Evolutionary conservation across 2,797 vertebrate species (phyloP).

Genomic region (Centroberyx gerrardi): DNA sequence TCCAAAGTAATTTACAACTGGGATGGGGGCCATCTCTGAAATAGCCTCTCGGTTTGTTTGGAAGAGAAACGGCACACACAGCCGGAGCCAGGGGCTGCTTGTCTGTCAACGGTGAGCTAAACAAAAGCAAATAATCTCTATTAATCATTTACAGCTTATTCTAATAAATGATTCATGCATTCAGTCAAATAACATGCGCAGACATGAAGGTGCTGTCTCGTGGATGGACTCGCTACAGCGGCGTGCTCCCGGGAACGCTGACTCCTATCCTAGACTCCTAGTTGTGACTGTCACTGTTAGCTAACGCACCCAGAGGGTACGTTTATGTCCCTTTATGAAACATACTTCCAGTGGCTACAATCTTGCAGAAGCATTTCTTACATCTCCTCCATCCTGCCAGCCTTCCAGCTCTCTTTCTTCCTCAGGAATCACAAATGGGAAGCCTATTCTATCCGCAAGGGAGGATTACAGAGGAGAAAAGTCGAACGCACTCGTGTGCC

Average conservation of each 20-base stretch:
- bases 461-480: slow-evolving; percentile 51
- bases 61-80: slow-evolving; percentile 48
- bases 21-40: slow-evolving; percentile 71
- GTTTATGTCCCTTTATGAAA: slow-evolving; percentile 47
- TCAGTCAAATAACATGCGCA: slow-evolving; percentile 35
- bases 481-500: slow-evolving; percentile 46
- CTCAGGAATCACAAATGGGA: slow-evolving; percentile 43
- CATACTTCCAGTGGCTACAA: slow-evolving; percentile 43
- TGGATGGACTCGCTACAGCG: slow-evolving; percentile 11
- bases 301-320: slow-evolving; percentile 51
- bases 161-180: slow-evolving; percentile 46
- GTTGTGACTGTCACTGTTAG: slow-evolving; percentile 20
- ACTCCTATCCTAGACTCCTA: neutral
- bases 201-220: slow-evolving; percentile 40
- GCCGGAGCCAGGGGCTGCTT: slow-evolving; percentile 59
- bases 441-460: slow-evolving; percentile 52
- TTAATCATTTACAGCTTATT: slow-evolving; percentile 61
- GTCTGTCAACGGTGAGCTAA: slow-evolving; percentile 61
- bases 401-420: slow-evolving; percentile 43
- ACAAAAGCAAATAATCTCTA: slow-evolving; percentile 66
- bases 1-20: slow-evolving; percentile 80
- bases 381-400: slow-evolving; percentile 46
- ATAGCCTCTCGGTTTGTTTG: slow-evolving; percentile 67
- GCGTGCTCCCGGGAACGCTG: slow-evolving; percentile 11
- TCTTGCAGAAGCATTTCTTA: slow-evolving; percentile 43